Evolutionary conservation across 2,113 vertebrate species (phyloP).

Genomic region (Clarias gariepinus): DNA sequence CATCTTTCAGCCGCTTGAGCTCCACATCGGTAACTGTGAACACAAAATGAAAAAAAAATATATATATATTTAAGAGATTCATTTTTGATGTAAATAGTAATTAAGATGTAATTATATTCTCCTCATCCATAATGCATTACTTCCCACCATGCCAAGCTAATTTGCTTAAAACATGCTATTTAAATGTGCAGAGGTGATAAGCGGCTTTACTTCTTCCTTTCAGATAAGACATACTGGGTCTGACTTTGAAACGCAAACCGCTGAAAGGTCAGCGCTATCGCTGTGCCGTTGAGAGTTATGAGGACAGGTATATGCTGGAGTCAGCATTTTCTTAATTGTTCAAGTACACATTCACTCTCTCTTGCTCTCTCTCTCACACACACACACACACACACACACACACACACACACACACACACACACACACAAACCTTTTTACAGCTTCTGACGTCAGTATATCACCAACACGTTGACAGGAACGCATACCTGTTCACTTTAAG

Average conservation of each 20-base stretch:
- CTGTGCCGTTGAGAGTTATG: constrained; percentile 26
- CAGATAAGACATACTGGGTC: neutral
- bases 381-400: neutral
- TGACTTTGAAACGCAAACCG: constrained; percentile 19
- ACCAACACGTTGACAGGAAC: neutral
- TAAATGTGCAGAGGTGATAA: neutral
- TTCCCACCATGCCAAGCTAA: neutral
- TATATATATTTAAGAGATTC: neutral
- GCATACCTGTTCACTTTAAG: neutral
- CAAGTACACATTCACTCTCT: neutral
- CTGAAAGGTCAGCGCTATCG: constrained; percentile 36
- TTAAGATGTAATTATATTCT: neutral
- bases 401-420: neutral
- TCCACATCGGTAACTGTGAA: constrained; percentile 93
- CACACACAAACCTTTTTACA: constrained; percentile 19
- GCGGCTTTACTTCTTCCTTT: neutral
- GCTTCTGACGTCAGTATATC: neutral
- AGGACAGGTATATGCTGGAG: constrained; percentile 29
- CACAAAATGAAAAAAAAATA: constrained; percentile 15
- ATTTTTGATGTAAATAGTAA: neutral
- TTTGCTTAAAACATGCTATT: neutral
- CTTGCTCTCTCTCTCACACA: no score
- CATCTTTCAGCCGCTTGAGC: constrained; percentile 95
- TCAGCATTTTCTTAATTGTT: constrained; percentile 33
- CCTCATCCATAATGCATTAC: neutral